Evolutionary conservation across 1,140 invertebrate genomes (phyloP), one percentile per base, ranked within the genome.

Genomic region (Drosophila sucinea): DNA sequence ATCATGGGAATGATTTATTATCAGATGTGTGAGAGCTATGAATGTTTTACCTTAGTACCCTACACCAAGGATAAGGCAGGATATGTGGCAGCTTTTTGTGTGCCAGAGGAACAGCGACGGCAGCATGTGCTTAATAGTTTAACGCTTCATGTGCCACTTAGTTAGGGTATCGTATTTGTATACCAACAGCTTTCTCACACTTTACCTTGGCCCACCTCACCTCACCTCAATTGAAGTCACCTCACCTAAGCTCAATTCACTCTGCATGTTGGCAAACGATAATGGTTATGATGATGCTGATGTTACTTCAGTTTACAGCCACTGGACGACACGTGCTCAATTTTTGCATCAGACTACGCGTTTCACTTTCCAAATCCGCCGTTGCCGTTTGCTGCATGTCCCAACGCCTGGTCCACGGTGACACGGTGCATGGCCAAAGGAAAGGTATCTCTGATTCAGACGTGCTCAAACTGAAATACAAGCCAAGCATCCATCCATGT

Each of bases 101-200:
- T 29, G 47, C n/a, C 32, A 33, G 44, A 38, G 17, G 55, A 4
- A 17, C 51, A 11, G 68, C 55, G 44, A 51, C 60, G 73, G 70
- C 62, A 73, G 76, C 73, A 78, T 79, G 65, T 72, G 67, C 70
- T 86, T 85, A 81, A 85, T 81, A 81, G 82, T 81, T 81, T 81
- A 86, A 79, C 75, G 83, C 83, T 75, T 82, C 83, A 60, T 86
- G 75, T 70, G 58, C 75, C 75, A 86, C 71, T 76, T 79, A 77
- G 73, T 73, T 51, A 51, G 30, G 55, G 44, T 51, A 51, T 51
- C 44, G 7, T 5, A 47, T 67, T 38, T 55, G 55, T 70, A 70
- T 73, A 44, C 44, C 57, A 61, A 64, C 66, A 61, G 64, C 35
- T 57, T 70, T 51, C 63, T 51, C 38, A 23, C 67, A 67, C 60